Evolutionary conservation across 2,888 invertebrate species (phyloP), one percentile per base, ranked within the genome.

Genomic region (Amitus sp.): DNA sequence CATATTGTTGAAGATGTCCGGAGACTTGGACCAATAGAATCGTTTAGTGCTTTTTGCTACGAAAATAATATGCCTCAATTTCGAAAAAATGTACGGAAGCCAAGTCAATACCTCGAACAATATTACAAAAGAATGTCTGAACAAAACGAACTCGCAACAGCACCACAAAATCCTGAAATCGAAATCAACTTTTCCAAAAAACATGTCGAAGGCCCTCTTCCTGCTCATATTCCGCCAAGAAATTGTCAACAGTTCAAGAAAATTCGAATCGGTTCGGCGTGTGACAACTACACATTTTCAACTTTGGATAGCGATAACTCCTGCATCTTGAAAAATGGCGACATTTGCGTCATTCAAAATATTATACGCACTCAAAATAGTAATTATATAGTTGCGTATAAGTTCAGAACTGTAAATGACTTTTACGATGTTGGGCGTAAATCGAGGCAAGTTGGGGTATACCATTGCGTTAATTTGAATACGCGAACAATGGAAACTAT

Each of bases 1-100:
- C 55, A 55, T 15, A 20, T 55, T 9, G 30, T 40, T 3, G 48
- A 42, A 3, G 55, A 55, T 28, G 42, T 48, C 12, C 13, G 37
- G 15, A 5, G 17, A 20, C 34, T 28, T 15, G 48, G 48, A 13
- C 20, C 33, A n/a, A 17, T 48, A 17, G 48, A 48, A 12, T 33
- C 30, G 2, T 27, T 48, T 48, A 19, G 18, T 9, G 48, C 37
- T 3, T 48, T 48, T 27, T 20, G n/a, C 6, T 48, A 34, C 48
- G 48, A 48, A 15, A 37, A 48, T 37, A 48, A 17, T 20, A 48
- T 48, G 48, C 37, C 37, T 13, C 4, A 18, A 18, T 30, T 47
- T 13, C 10, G 30, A 13, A 47, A 30, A 4, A 4, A n/a, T 10
- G 15, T 15, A n/a, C 23, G 47, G 3, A 47, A 47, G 19, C 47